Conservation (phyloP, 2,888 invertebrate species). For the Philhelius pedissequus region DNA sequence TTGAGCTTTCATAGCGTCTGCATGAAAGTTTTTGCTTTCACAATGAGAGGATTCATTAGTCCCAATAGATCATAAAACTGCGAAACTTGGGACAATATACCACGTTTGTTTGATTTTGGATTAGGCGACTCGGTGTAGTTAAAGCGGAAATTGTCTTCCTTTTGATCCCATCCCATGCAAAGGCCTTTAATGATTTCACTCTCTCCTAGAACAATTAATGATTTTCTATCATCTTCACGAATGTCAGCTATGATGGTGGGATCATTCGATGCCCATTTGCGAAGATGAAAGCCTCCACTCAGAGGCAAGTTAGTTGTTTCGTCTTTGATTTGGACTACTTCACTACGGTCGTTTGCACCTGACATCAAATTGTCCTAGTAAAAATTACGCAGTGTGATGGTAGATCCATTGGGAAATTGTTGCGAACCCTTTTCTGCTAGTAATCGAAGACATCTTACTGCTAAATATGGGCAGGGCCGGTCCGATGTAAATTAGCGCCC, state of each 20-base stretch:
- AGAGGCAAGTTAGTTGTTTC: background rate
- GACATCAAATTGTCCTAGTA: conserved; percentile 49
- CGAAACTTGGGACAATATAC: conserved; percentile 38
- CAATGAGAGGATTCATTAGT: conserved; percentile 41
- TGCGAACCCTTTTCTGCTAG: conserved; percentile 12
- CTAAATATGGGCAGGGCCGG: too few species aligned
- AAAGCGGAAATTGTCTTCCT: conserved; percentile 25
- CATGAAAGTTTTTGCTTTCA: conserved; percentile 33
- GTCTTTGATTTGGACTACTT: background rate
- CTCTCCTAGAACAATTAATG: conserved; percentile 19
- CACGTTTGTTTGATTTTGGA: conserved; percentile 33
- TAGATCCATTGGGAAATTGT: conserved; percentile 5
- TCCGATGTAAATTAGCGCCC: too few species aligned
- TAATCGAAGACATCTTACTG: too few species aligned
- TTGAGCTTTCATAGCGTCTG: background rate
- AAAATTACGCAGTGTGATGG: conserved; percentile 4
- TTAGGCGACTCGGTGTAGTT: background rate
- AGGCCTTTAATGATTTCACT: conserved; percentile 24
- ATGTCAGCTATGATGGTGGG: background rate
- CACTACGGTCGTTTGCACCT: conserved; percentile 19
- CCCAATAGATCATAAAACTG: conserved; percentile 33
- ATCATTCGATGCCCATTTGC: conserved; percentile 22
- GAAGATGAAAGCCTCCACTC: background rate
- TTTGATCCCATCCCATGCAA: conserved; percentile 44
- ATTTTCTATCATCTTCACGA: background rate